phyloP scores from a whole-genome alignment of 2,888 invertebrate genomes.

The Cyrtodaria siliqua region DNA sequence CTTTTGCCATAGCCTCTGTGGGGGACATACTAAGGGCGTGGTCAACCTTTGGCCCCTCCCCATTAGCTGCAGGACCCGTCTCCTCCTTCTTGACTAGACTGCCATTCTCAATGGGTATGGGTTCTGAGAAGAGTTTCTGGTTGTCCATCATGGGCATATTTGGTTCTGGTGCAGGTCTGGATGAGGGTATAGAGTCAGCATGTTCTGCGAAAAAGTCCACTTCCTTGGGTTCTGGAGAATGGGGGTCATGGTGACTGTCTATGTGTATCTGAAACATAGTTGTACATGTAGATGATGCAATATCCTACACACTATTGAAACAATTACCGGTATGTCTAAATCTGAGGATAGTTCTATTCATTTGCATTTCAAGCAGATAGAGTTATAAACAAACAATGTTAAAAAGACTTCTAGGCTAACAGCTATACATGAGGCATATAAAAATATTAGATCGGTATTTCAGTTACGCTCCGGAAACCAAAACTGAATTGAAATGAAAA shows the following conservation, averaged over 20 bases:
- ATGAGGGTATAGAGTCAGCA: slow-evolving; percentile 67
- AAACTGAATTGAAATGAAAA: too few species aligned
- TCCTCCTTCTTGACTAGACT: slow-evolving; percentile 40
- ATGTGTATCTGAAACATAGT: slow-evolving; percentile 72
- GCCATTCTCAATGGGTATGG: slow-evolving; percentile 76
- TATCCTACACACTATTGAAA: too few species aligned
- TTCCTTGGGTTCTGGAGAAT: slow-evolving; percentile 88
- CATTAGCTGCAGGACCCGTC: slow-evolving; percentile 24
- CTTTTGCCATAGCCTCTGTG: slow-evolving; percentile 81
- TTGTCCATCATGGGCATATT: slow-evolving; percentile 60
- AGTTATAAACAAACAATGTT: too few species aligned
- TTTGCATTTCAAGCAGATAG: too few species aligned
- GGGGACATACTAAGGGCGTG: slow-evolving; percentile 86
- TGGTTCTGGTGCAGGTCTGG: slow-evolving; percentile 14
- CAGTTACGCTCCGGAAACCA: too few species aligned
- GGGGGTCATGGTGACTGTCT: slow-evolving; percentile 70
- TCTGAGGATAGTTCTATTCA: too few species aligned
- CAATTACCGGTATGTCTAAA: too few species aligned
- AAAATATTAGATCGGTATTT: too few species aligned
- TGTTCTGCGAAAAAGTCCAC: slow-evolving; percentile 96
- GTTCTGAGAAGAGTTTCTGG: slow-evolving; percentile 67
- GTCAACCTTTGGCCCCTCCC: slow-evolving; percentile 87
- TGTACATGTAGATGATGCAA: too few species aligned
- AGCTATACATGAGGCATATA: too few species aligned
- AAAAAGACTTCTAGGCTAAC: too few species aligned